phyloP scores from a whole-genome alignment of 2,888 invertebrate genomes.

The Lucinisca nassula region DNA sequence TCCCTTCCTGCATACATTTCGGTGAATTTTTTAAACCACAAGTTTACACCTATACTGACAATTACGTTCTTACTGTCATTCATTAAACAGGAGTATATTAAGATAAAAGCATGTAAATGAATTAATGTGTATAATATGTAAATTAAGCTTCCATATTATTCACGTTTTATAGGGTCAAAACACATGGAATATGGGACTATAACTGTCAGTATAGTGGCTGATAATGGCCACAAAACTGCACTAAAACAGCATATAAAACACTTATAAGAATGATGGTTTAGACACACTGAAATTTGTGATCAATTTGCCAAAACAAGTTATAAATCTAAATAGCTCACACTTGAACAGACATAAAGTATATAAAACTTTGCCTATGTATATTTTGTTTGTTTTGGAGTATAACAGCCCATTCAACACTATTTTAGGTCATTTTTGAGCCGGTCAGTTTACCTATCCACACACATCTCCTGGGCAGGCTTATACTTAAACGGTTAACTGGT shows the following conservation, averaged over 20 bases:
- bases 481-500: too few species aligned
- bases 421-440: too few species aligned
- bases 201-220: conserved; percentile 7
- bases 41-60: not conserved
- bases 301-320: conserved; percentile 4
- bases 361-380: too few species aligned
- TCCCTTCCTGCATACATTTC: not conserved
- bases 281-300: not conserved
- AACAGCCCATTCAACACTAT: too few species aligned
- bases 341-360: not conserved
- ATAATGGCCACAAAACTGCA: conserved; percentile 1
- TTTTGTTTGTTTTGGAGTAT: too few species aligned
- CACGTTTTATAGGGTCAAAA: conserved; percentile 11
- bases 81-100: not conserved
- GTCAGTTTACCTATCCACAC: too few species aligned
- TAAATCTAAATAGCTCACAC: conserved; percentile 4
- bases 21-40: not conserved
- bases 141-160: not conserved
- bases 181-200: not conserved
- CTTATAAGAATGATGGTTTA: not conserved
- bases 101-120: conserved; percentile 6
- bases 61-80: not conserved
- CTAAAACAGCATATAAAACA: conserved; percentile 4
- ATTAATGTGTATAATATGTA: conserved; percentile 7
- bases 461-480: too few species aligned